These are phyloP conservation scores for Cyanoramphus novaezelandiae DNA, from an alignment of 2,113 vertebrate species.

Conservation along the genomic window DNA sequence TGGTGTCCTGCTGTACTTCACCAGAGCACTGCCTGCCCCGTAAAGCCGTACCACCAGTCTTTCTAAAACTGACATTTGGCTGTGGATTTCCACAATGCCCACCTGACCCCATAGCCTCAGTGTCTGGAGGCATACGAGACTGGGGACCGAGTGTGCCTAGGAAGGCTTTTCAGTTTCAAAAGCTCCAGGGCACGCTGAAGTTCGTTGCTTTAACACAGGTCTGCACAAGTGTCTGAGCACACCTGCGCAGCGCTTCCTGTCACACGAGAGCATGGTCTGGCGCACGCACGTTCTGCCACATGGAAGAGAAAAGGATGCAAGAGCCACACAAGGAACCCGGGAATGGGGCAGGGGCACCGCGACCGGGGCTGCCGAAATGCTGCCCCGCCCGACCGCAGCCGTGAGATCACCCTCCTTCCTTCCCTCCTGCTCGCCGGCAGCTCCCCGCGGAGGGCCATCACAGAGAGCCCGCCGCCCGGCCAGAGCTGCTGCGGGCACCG, in stretches of 20 bases:
- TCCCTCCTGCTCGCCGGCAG: not conserved
- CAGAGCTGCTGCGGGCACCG: not conserved
- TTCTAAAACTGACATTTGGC: not conserved
- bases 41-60: fast-evolving
- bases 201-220: not conserved
- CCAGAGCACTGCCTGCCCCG: not conserved
- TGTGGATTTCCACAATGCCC: not conserved
- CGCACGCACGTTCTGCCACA: not conserved
- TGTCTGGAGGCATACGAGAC: fast-evolving
- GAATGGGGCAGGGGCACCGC: not conserved
- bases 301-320: not conserved
- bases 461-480: not conserved
- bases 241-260: not conserved
- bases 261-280: fast-evolving
- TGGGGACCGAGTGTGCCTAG: not conserved
- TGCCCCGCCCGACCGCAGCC: not conserved
- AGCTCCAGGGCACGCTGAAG: not conserved
- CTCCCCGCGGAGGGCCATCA: not conserved
- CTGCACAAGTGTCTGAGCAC: not conserved
- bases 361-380: not conserved
- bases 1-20: fast-evolving
- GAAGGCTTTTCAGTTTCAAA: not conserved
- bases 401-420: no score
- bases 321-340: no score
- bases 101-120: not conserved